Base-by-base conservation (phyloP, 2,888 invertebrate genomes). In the Latheticus oryzae region DNA sequence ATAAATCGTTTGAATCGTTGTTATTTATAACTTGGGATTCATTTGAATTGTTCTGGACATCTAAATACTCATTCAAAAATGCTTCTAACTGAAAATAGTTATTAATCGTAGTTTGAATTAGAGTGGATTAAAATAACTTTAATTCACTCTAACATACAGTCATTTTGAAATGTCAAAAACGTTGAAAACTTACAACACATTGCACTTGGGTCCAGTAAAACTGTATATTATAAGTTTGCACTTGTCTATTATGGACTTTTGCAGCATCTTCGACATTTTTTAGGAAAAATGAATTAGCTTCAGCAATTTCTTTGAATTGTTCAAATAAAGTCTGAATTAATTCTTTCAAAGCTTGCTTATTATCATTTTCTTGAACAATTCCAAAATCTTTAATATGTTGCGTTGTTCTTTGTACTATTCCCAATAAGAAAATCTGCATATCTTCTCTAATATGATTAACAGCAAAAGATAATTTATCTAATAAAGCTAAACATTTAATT, bases 151-250 rank as follows among this genome's bases (percentile, higher is more conserved):
- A 32, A 1, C 12, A 37, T 7, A 40, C 28, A n/a, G n/a, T n/a
- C n/a, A n/a, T n/a, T n/a, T n/a, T n/a, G n/a, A n/a, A n/a, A 30
- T 32, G 12, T 30, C 5, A 15, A 51, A 7, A 28, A 7, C 7
- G 16, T 42, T 33, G 30, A 30, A 30, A 8, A 62, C 87, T 81
- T 80, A 94, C 93, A 70, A 93, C 93, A 74, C 89, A 87, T 77
- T 96, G 95, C 23, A 94, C 91, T 69, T 93, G 90, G 28, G 88
- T 87, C 95, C 95, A 96, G 65, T 93, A 93, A 74, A 93, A 91
- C 24, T 87, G 83, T 73, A 89, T 84, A 70, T 86, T 86, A 73
- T 91, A 91, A 33, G 87, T 74, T 47, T 80, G 79, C 35, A 82
- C 72, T 63, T 81, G 80, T n/a, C 82, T 67, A 56, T 80, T 80